These are phyloP conservation scores for Corythoichthys intestinalis DNA, from an alignment of 2,113 vertebrate genomes.

Conservation along the genomic window DNA sequence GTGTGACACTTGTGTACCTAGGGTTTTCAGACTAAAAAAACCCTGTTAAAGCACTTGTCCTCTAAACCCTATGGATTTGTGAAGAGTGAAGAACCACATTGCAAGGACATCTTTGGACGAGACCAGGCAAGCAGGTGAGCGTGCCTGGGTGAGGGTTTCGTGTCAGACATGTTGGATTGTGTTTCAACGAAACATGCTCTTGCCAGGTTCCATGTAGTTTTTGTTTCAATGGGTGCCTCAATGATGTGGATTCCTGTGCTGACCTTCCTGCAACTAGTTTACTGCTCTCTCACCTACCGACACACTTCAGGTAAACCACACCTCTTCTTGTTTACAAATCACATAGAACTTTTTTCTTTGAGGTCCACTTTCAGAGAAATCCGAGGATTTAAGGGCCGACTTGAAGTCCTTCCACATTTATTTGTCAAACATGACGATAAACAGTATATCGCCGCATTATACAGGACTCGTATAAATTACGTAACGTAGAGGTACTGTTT, in stretches of 20 bases:
- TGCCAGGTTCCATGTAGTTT: neutral
- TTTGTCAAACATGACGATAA: too few species aligned
- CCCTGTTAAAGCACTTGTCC: neutral
- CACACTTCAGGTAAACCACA: slow-evolving; percentile 44
- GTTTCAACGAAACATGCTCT: neutral
- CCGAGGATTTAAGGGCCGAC: too few species aligned
- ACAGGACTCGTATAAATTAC: too few species aligned
- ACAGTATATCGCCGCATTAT: too few species aligned
- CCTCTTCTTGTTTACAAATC: neutral
- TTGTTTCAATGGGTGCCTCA: slow-evolving; percentile 28
- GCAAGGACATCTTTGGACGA: neutral
- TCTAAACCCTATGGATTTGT: neutral
- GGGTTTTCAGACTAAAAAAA: neutral
- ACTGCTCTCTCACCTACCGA: slow-evolving; percentile 35
- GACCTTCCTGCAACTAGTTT: slow-evolving; percentile 40
- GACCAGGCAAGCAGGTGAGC: neutral
- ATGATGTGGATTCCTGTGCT: slow-evolving; percentile 34
- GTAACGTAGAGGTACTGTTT: too few species aligned
- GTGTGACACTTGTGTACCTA: too few species aligned
- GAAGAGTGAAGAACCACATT: neutral
- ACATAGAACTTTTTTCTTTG: too few species aligned
- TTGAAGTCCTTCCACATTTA: too few species aligned
- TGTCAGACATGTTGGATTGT: neutral
- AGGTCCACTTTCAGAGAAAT: too few species aligned
- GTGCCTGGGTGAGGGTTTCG: slow-evolving; percentile 10